Conservation (phyloP, 2,797 vertebrate species). For the Girardinus metallicus region DNA sequence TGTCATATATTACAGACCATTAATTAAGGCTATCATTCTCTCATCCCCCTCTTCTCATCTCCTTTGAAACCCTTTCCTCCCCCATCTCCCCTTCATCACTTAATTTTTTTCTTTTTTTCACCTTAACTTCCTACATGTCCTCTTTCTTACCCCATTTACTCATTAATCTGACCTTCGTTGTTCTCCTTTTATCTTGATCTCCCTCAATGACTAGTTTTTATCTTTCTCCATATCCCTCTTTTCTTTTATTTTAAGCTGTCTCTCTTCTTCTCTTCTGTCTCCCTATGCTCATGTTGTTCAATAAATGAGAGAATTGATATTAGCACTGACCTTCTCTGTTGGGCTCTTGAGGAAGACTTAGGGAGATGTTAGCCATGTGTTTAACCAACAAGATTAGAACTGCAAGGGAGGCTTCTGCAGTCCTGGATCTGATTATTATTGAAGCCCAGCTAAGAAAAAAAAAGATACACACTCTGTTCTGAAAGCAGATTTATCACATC, state of each 20-base stretch:
- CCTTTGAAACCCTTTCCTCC: conserved; percentile 50
- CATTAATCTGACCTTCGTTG: conserved; percentile 24
- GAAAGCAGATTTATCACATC: conserved; percentile 28
- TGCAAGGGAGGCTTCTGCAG: conserved; percentile 54
- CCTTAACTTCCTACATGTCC: conserved; percentile 28
- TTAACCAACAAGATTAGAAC: conserved; percentile 71
- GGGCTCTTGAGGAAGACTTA: conserved; percentile 58
- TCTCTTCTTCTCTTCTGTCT: conserved; percentile 19
- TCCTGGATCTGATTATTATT: conserved; percentile 66
- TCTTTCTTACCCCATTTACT: conserved; percentile 15
- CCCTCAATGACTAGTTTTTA: background rate
- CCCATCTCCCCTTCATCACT: conserved; percentile 40
- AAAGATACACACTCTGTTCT: conserved; percentile 36
- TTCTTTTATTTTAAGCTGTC: conserved; percentile 19
- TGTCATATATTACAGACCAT: conserved; percentile 73
- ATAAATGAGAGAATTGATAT: conserved; percentile 60
- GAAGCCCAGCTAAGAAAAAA: conserved; percentile 42
- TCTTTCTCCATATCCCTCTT: background rate
- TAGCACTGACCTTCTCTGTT: conserved; percentile 73
- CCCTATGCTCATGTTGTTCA: conserved; percentile 45
- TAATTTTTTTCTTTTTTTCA: conserved; percentile 3
- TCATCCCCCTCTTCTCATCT: conserved; percentile 42
- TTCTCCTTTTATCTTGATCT: background rate
- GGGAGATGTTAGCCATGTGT: conserved; percentile 62
- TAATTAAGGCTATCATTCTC: conserved; percentile 68